phyloP scores from a whole-genome alignment of 2,888 invertebrate genomes.

The Beris morrisii region DNA sequence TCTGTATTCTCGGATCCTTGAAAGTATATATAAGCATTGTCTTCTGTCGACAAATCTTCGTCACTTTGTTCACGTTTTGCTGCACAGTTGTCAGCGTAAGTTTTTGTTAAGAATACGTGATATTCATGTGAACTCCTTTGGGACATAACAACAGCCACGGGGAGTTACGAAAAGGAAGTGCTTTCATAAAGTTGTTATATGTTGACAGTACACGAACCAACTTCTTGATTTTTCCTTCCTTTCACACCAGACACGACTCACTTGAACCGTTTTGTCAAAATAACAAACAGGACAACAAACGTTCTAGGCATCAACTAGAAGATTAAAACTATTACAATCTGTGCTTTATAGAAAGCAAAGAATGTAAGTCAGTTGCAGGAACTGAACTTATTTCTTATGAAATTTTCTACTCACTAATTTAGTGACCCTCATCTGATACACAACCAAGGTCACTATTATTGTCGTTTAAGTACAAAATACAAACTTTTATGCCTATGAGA shows the following conservation, averaged over 20 bases:
- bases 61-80: conserved; percentile 7
- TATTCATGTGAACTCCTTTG: not conserved
- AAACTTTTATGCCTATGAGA: no score
- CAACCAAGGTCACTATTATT: no score
- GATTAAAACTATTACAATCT: no score
- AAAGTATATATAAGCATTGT: not conserved
- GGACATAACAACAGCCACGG: not conserved
- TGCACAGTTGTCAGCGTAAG: not conserved
- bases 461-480: no score
- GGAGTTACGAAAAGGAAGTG: conserved; percentile 12
- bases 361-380: no score
- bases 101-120: not conserved
- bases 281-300: no score
- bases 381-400: no score
- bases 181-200: not conserved
- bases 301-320: no score
- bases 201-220: not conserved
- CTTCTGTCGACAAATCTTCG: not conserved
- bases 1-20: not conserved
- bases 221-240: not conserved
- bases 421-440: no score
- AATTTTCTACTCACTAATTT: no score
- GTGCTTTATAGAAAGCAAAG: no score
- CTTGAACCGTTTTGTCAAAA: no score
- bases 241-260: not conserved